A percentile compares a stretch with the other conserved stretches of the same genome.
phyloP scores from a whole-genome alignment of 2,888 invertebrate genomes.

The Ornithoptera priamus region DNA sequence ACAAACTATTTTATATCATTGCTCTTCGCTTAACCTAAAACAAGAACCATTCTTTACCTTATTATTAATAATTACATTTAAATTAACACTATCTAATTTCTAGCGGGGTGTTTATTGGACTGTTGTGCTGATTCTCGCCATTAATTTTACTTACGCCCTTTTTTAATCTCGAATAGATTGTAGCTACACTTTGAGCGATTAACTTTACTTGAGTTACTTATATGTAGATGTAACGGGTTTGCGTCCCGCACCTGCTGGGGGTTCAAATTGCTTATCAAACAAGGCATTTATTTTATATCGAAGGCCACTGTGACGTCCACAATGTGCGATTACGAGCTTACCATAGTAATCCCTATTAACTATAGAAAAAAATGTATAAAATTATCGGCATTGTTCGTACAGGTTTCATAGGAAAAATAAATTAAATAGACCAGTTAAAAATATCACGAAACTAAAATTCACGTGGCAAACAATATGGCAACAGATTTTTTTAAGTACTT shows the following conservation, averaged over 20 bases:
- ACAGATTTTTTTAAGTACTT: constrained; percentile 75
- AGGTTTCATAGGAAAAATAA: constrained; percentile 59
- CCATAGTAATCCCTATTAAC: constrained; percentile 66
- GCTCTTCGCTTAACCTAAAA: constrained; percentile 78
- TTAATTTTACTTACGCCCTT: constrained; percentile 48
- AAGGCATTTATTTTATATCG: constrained; percentile 61
- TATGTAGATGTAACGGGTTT: constrained; percentile 22
- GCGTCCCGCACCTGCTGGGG: constrained; percentile 43
- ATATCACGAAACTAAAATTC: constrained; percentile 75
- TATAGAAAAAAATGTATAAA: constrained; percentile 47
- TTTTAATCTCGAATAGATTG: constrained; percentile 28
- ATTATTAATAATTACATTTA: constrained; percentile 74
- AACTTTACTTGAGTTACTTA: constrained; percentile 27
- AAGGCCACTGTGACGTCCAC: constrained; percentile 73
- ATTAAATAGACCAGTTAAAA: constrained; percentile 68
- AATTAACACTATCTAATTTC: constrained; percentile 77
- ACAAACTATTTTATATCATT: constrained; percentile 80
- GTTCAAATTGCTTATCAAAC: constrained; percentile 60
- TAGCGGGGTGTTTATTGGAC: constrained; percentile 76
- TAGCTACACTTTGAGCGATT: constrained; percentile 29
- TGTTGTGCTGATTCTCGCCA: constrained; percentile 59
- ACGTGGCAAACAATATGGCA: constrained; percentile 79
- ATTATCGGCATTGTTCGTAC: constrained; percentile 56
- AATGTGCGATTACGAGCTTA: constrained; percentile 70
- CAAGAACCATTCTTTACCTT: constrained; percentile 79